Percentiles rank a stretch among this genome's conserved stretches.
Conservation (phyloP, 1,140 invertebrate species). For the Scaptomyza graminum region DNA sequence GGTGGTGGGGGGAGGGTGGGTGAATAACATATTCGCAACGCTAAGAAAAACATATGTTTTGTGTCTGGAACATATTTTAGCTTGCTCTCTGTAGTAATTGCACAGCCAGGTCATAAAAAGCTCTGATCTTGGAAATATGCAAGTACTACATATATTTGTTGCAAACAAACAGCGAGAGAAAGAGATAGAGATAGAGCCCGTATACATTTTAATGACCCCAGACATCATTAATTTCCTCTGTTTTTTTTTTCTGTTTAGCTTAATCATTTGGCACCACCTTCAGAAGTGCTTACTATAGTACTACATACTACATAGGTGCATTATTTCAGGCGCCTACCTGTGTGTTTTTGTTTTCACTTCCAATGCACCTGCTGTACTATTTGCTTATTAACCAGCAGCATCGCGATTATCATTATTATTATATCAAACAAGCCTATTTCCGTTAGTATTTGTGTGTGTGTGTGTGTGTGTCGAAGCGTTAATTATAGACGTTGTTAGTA, state of each 20-base stretch:
- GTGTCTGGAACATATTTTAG: no score
- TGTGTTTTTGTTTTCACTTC: slow-evolving; percentile 3
- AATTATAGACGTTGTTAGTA: slow-evolving; percentile 39
- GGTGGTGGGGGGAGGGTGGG: no score
- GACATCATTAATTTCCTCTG: slow-evolving; percentile 11
- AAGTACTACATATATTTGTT: not conserved
- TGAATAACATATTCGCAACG: not conserved
- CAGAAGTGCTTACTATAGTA: not conserved
- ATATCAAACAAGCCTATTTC: slow-evolving; percentile 10
- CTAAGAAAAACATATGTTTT: not conserved
- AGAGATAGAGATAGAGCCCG: not conserved
- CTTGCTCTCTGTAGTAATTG: slow-evolving; percentile 16
- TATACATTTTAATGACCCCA: slow-evolving; percentile 31
- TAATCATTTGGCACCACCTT: slow-evolving; percentile 23
- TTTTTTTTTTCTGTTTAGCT: not conserved
- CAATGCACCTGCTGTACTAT: slow-evolving; percentile 7
- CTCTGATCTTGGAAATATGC: slow-evolving; percentile 1
- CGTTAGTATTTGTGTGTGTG: not conserved
- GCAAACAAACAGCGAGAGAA: not conserved
- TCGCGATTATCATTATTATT: slow-evolving; percentile 32
- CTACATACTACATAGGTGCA: no score
- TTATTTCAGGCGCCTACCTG: slow-evolving; percentile 28
- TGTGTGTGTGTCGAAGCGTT: slow-evolving; percentile 18
- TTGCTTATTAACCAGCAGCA: slow-evolving; percentile 34
- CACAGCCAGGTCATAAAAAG: slow-evolving; percentile 20